Percentiles rank a stretch among this genome's conserved stretches.
Conservation (phyloP, 1,140 invertebrate genomes). For the Macrosteles quadrilineatus region DNA sequence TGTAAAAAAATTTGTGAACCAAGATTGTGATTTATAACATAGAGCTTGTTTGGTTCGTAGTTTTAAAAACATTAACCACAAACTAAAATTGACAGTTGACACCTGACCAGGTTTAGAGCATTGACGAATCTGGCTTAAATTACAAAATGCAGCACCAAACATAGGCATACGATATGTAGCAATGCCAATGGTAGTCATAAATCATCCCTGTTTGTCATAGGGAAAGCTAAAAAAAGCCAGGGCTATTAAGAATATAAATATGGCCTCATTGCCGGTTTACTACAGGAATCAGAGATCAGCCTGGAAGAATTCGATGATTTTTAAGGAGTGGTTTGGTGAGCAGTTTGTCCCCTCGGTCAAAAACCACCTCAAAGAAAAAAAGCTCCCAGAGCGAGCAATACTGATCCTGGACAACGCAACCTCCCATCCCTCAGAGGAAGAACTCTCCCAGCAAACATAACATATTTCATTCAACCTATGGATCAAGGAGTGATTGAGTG, state of each 20-base stretch:
- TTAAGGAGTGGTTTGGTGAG: not conserved
- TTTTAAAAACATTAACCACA: no score
- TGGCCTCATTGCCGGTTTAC: not conserved
- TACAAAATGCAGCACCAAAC: no score
- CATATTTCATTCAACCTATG: slow-evolving; percentile 52
- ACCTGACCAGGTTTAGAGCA: no score
- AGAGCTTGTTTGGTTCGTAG: no score
- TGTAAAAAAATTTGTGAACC: no score
- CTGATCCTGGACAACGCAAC: slow-evolving; percentile 40
- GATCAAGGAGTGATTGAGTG: slow-evolving; percentile 43
- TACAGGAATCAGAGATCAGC: slow-evolving; percentile 10
- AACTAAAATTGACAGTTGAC: no score
- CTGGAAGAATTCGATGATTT: slow-evolving; percentile 12
- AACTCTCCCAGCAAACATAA: slow-evolving; percentile 52
- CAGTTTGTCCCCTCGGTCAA: slow-evolving; percentile 36
- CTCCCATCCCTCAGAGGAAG: slow-evolving; percentile 45
- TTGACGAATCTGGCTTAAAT: no score
- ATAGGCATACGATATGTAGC: no score
- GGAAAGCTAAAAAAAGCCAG: slow-evolving; percentile 11
- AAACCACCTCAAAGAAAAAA: slow-evolving; percentile 32
- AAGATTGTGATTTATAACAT: no score
- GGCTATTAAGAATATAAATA: slow-evolving; percentile 22
- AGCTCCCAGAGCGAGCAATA: slow-evolving; percentile 34
- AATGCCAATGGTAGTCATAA: slow-evolving; percentile 24
- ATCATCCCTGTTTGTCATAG: slow-evolving; percentile 19